These are phyloP conservation scores for Colistium nudipinnis DNA, from an alignment of 2,113 vertebrate species.

Conservation along the genomic window DNA sequence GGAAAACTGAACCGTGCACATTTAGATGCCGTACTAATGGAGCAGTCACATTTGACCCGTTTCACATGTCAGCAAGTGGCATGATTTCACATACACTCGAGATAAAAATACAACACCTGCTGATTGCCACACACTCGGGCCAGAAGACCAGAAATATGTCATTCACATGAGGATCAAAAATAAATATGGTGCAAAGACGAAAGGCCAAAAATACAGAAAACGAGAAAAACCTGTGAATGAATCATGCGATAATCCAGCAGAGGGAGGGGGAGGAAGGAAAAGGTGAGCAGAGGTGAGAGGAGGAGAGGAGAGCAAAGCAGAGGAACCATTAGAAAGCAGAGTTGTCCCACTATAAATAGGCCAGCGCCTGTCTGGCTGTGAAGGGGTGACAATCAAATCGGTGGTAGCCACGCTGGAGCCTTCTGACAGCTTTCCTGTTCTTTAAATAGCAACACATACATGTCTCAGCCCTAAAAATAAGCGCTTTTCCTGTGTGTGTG, in stretches of 20 bases:
- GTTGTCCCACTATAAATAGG: constrained; percentile 68
- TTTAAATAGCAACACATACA: constrained; percentile 43
- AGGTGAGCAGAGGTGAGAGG: constrained; percentile 49
- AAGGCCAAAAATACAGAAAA: constrained; percentile 59
- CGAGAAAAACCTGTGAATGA: constrained; percentile 59
- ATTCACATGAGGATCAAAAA: constrained; percentile 4
- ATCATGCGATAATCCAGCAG: constrained; percentile 55
- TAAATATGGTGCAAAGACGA: constrained; percentile 12
- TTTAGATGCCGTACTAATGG: constrained; percentile 14
- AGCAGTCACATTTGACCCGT: constrained; percentile 24
- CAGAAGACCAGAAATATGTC: constrained; percentile 24
- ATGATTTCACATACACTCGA: neutral
- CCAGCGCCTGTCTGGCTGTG: constrained; percentile 62
- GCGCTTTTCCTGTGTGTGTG: no score
- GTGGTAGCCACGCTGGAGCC: constrained; percentile 62
- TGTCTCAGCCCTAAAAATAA: constrained; percentile 19
- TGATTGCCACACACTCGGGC: constrained; percentile 10
- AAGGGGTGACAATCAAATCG: constrained; percentile 72
- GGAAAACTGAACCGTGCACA: no score
- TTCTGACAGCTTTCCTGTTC: constrained; percentile 45
- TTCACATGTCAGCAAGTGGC: constrained; percentile 17
- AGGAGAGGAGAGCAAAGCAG: constrained; percentile 46
- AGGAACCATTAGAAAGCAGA: constrained; percentile 64
- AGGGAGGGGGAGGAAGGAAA: constrained; percentile 19
- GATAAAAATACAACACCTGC: constrained; percentile 24